Base-by-base conservation (phyloP, 2,888 invertebrate genomes). In the Sycophila texana region DNA sequence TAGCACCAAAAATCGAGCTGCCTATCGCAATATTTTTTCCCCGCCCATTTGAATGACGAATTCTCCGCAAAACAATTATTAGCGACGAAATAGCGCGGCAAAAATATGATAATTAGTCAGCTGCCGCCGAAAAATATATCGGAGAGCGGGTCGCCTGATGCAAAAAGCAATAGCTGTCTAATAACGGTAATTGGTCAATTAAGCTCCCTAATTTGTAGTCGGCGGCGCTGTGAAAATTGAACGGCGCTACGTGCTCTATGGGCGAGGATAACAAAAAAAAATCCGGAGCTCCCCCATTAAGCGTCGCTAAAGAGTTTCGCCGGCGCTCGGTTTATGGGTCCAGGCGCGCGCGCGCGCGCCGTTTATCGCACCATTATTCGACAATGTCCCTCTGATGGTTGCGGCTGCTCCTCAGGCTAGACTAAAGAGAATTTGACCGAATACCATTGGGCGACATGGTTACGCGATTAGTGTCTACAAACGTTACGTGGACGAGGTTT, bases 131-230 rank as follows among this genome's bases (percentile, higher is more conserved):
- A 30, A 61, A 26, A 26, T 5, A 12, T 20, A 13, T 60, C 22
- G 22, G 20, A 22, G 60, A 20, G 18, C 18, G 58, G 3, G 20
- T 60, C 39, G 39, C 39, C 39, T 7, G 10, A 10, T 7, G 58
- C 10, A 61, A 53, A 61, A 13, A 10, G 49, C 61, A 61, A 16
- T 10, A 53, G 53, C 55, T 39, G 53, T 51, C 20, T 49, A 58
- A 58, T 66, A 55, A 20, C n/a, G 0, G 30, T 26, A 18, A 53
- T 67, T 67, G 51, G 13, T 47, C 63, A 57, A 76, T 76, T 70
- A 70, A 55, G 70, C 61, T 51, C 73, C 73, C 60, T 73, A 61
- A 78, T 78, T 73, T 66, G 72, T 66, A 72, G 66, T 60, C 58
- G 20, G 4, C 20, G 2, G 16, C 47, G 5, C 49, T 7, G 10